Evolutionary conservation across 2,113 vertebrate genomes (phyloP).

Genomic region (Crotalus horridus): DNA sequence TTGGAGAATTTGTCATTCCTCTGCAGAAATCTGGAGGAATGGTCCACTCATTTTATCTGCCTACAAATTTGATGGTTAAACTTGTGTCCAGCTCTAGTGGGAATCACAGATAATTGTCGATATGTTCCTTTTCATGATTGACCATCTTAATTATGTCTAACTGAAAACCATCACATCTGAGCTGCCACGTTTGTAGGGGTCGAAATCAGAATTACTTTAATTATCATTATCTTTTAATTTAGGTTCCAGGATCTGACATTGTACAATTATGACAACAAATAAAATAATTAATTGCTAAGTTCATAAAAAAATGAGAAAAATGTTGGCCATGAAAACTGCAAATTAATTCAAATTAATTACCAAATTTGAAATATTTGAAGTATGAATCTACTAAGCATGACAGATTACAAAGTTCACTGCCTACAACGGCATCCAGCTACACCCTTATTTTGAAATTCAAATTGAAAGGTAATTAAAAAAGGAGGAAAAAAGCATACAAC

Average conservation of each 20-base stretch:
- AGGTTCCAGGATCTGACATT: neutral
- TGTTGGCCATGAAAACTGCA: neutral
- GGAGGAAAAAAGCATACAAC: neutral
- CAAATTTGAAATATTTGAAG: neutral
- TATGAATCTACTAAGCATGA: neutral
- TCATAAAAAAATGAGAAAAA: neutral
- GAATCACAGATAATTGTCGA: neutral
- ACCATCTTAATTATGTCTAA: neutral
- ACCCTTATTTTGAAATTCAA: conserved; percentile 14
- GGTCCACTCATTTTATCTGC: neutral
- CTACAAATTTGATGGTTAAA: neutral
- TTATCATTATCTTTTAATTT: neutral
- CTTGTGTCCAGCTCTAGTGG: neutral
- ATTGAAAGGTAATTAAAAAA: conserved; percentile 7
- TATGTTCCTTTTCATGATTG: neutral
- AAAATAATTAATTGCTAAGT: neutral
- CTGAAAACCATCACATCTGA: neutral
- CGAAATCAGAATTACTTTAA: neutral
- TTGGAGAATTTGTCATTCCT: neutral
- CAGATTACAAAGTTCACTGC: neutral
- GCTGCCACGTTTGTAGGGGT: neutral
- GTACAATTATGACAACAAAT: neutral
- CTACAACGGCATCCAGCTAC: neutral
- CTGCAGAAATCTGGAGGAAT: neutral
- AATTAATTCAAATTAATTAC: neutral